phyloP scores from a whole-genome alignment of 2,888 invertebrate species.

The Campaea margaritaria region DNA sequence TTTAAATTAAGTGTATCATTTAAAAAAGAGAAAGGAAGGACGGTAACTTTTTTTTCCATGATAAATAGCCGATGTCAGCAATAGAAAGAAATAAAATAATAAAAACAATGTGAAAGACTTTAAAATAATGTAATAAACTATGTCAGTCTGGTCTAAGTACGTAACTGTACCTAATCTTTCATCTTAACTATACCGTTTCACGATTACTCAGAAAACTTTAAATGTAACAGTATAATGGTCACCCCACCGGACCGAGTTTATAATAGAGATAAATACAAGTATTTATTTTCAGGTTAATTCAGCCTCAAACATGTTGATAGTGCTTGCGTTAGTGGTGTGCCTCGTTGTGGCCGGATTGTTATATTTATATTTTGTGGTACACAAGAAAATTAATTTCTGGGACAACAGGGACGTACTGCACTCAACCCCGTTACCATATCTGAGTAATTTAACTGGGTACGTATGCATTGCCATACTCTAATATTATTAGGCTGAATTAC shows the following conservation, averaged over 20 bases:
- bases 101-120: too few relatives aligned
- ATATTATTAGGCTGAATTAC: too few relatives aligned
- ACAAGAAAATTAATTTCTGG: slow-evolving; percentile 34
- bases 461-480: slow-evolving; percentile 11
- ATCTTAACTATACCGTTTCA: too few relatives aligned
- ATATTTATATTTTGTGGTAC: slow-evolving; percentile 40
- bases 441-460: slow-evolving; percentile 39
- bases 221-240: slow-evolving; percentile 15
- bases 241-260: slow-evolving; percentile 28
- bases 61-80: too few relatives aligned
- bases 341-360: slow-evolving; percentile 36
- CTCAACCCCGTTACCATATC: slow-evolving; percentile 38
- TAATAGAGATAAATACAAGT: slow-evolving; percentile 27
- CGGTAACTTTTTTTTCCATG: too few relatives aligned
- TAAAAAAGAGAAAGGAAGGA: too few relatives aligned
- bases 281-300: slow-evolving; percentile 23
- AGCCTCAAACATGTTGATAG: slow-evolving; percentile 36
- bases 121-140: too few relatives aligned
- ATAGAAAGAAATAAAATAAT: too few relatives aligned
- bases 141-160: too few relatives aligned
- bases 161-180: too few relatives aligned
- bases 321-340: slow-evolving; percentile 38
- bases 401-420: slow-evolving; percentile 37
- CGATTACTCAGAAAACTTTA: background rate
- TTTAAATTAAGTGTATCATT: too few relatives aligned